Percentiles rank a stretch among this genome's conserved stretches.
Evolutionary conservation across 2,888 invertebrate species (phyloP).

Genomic region (Lasioglossum villosulum): DNA sequence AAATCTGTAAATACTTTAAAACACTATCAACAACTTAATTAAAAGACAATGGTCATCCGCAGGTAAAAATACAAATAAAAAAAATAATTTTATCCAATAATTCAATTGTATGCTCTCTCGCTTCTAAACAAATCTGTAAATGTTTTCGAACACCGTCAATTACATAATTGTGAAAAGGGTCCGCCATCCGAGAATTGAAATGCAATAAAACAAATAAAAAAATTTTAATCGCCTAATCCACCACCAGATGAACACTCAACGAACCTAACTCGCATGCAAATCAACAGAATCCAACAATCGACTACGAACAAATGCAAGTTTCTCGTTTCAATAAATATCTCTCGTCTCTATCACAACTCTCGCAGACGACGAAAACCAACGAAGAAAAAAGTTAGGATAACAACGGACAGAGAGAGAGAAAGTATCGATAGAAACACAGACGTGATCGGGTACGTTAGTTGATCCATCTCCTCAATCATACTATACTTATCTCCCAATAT

Average conservation of each 20-base stretch:
- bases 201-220: neutral
- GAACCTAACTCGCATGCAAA: slow-evolving; percentile 29
- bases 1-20: neutral
- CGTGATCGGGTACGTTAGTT: slow-evolving; percentile 29
- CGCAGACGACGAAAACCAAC: slow-evolving; percentile 30
- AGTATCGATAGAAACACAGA: slow-evolving; percentile 43
- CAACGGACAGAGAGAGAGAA: slow-evolving; percentile 12
- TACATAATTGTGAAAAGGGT: too few relatives aligned
- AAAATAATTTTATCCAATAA: too few relatives aligned
- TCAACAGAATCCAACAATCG: slow-evolving; percentile 26
- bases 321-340: neutral
- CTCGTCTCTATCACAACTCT: slow-evolving; percentile 37
- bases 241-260: neutral
- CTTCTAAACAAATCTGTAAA: too few relatives aligned
- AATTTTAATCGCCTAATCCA: neutral
- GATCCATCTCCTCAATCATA: slow-evolving; percentile 40
- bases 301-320: slow-evolving; percentile 27
- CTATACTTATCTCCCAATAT: slow-evolving; percentile 56
- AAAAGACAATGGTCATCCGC: too few relatives aligned
- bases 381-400: slow-evolving; percentile 40
- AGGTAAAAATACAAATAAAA: too few relatives aligned
- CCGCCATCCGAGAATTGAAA: neutral
- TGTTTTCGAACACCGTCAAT: too few relatives aligned
- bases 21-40: neutral
- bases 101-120: too few relatives aligned